Evolutionary conservation across 2,113 vertebrate genomes (phyloP).

Genomic region (Gallinago jamesoni): DNA sequence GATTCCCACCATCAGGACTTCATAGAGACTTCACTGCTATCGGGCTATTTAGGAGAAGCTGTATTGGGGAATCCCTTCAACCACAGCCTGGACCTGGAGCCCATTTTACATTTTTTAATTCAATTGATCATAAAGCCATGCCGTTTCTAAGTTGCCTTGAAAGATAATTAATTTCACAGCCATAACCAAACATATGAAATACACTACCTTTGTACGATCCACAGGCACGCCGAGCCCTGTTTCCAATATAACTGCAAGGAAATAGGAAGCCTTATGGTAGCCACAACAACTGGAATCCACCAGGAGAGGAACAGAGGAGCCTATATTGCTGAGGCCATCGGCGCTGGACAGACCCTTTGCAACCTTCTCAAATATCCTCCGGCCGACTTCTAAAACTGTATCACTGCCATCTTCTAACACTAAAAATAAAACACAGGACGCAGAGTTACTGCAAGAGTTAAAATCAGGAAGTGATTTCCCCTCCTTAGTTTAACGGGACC

Average conservation of each 20-base stretch:
- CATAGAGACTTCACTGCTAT: neutral
- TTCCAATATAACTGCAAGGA: constrained; percentile 85
- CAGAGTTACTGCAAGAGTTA: constrained; percentile 30
- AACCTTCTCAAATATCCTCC: constrained; percentile 77
- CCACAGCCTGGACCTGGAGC: neutral
- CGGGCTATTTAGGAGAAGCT: neutral
- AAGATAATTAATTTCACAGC: neutral
- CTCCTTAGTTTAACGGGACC: neutral
- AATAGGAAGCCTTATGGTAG: constrained; percentile 87
- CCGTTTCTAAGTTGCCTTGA: neutral
- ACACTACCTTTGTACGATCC: constrained; percentile 80
- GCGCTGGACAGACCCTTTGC: constrained; percentile 62
- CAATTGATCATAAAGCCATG: neutral
- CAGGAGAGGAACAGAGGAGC: constrained; percentile 70
- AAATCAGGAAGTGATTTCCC: neutral
- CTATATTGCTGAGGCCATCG: constrained; percentile 54
- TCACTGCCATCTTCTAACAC: constrained; percentile 46
- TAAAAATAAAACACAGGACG: constrained; percentile 58
- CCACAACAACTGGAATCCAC: constrained; percentile 85
- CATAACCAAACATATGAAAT: neutral
- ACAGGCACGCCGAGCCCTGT: constrained; percentile 77
- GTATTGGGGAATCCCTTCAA: neutral
- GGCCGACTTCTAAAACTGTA: constrained; percentile 65
- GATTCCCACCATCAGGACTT: neutral
- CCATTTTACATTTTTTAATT: neutral